Conservation (phyloP, 2,113 vertebrate species). For the Triplophysa rosa region DNA sequence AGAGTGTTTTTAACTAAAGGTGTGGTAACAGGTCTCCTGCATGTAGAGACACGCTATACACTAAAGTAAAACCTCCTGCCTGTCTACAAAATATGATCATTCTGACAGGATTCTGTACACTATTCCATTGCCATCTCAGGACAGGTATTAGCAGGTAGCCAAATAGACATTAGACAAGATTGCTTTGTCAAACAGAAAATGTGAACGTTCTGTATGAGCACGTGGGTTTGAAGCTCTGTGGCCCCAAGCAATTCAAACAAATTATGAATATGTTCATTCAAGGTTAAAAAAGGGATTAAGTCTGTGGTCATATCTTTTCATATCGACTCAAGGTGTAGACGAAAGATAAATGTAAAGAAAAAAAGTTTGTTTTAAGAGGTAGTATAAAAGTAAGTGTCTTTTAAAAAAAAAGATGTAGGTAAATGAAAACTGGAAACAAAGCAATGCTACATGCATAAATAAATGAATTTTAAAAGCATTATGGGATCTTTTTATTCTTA, state of each 20-base stretch:
- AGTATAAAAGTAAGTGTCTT: neutral
- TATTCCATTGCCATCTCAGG: slow-evolving; percentile 28
- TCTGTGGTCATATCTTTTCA: no score
- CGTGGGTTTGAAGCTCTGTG: neutral
- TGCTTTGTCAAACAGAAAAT: slow-evolving; percentile 30
- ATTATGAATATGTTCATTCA: neutral
- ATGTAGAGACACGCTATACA: slow-evolving; percentile 72
- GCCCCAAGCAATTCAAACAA: neutral
- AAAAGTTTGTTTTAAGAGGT: neutral
- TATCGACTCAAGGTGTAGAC: no score
- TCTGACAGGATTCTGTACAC: slow-evolving; percentile 56
- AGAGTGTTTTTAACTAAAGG: slow-evolving; percentile 67
- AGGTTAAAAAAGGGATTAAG: no score
- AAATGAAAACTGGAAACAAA: neutral
- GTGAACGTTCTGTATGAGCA: neutral
- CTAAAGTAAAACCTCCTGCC: slow-evolving; percentile 62
- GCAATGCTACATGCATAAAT: no score
- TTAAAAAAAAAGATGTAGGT: neutral
- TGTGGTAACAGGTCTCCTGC: slow-evolving; percentile 74
- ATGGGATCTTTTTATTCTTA: no score
- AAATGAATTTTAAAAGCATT: neutral
- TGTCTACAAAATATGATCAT: slow-evolving; percentile 67
- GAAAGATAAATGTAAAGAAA: no score
- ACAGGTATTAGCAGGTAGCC: slow-evolving; percentile 56
- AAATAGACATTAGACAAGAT: slow-evolving; percentile 30